Percentiles rank a stretch among this genome's conserved stretches.
These are phyloP conservation scores for Trichechus manatus DNA, from an alignment of 2,113 vertebrate genomes.

Conservation along the genomic window DNA sequence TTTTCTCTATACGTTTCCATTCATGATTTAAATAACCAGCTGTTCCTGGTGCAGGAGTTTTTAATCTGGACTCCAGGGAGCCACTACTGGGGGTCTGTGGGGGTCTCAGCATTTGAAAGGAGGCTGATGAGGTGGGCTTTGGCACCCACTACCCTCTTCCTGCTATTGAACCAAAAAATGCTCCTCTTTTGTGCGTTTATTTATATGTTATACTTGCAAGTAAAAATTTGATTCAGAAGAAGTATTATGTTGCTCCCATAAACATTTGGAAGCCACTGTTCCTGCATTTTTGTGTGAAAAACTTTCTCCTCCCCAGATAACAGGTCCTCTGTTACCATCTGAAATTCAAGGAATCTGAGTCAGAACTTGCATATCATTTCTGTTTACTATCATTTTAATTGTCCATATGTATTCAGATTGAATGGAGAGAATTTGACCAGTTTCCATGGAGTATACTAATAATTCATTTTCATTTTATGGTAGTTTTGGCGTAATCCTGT, in stretches of 20 bases:
- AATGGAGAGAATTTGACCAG: background rate
- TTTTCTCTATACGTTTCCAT: background rate
- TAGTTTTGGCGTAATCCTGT: background rate
- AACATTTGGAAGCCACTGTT: background rate
- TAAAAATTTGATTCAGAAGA: background rate
- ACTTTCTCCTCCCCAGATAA: background rate
- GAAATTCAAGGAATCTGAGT: background rate
- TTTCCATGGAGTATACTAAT: background rate
- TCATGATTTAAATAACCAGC: background rate
- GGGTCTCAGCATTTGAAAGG: background rate
- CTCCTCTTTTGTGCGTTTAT: background rate
- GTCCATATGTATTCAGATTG: background rate
- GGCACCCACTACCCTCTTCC: background rate
- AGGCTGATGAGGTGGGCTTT: background rate
- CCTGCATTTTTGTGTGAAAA: background rate
- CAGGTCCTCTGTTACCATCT: background rate
- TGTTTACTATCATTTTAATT: background rate
- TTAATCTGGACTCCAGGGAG: background rate
- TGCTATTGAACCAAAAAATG: background rate
- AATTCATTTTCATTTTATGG: background rate
- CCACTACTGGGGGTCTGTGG: fast-evolving
- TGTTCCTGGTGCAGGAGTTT: background rate
- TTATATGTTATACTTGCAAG: constrained; percentile 1
- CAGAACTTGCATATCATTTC: background rate
- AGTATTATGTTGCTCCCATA: background rate